Evolutionary conservation across 2,888 invertebrate species (phyloP).

Genomic region (Tenthredo amoena): DNA sequence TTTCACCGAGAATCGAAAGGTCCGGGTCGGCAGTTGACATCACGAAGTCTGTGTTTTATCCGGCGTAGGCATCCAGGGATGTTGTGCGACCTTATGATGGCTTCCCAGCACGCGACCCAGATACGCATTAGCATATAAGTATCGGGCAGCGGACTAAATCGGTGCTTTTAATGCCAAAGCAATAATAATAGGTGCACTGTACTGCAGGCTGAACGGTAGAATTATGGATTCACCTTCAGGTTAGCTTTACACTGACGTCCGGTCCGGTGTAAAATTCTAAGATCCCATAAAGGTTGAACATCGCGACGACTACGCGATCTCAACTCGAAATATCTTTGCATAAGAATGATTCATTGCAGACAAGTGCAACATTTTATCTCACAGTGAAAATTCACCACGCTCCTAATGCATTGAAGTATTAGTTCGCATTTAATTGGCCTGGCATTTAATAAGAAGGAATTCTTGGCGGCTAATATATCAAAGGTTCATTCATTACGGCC

Average conservation of each 20-base stretch:
- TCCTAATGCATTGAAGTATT: neutral
- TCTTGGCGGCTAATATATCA: constrained; percentile 30
- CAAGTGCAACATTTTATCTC: neutral
- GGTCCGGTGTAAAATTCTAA: constrained; percentile 18
- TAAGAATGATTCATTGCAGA: neutral
- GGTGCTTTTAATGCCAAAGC: constrained; percentile 28
- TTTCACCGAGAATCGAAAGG: constrained; percentile 34
- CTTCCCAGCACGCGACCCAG: constrained; percentile 45
- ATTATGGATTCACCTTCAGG: constrained; percentile 26
- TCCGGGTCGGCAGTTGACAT: constrained; percentile 53
- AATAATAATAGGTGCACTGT: constrained; percentile 33
- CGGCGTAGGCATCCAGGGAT: constrained; percentile 32
- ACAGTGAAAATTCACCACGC: neutral
- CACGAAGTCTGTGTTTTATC: constrained; percentile 52
- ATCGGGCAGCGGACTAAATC: constrained; percentile 34
- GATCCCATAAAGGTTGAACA: constrained; percentile 7
- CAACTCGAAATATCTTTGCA: constrained; percentile 6
- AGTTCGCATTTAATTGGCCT: constrained; percentile 37
- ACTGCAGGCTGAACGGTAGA: constrained; percentile 17
- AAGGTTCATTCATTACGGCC: constrained; percentile 32
- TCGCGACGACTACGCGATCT: neutral
- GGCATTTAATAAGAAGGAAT: constrained; percentile 41
- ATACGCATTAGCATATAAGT: constrained; percentile 48
- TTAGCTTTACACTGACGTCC: constrained; percentile 11
- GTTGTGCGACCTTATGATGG: constrained; percentile 46